Conservation (phyloP, 2,888 invertebrate genomes). For the Heliconius cydno region DNA sequence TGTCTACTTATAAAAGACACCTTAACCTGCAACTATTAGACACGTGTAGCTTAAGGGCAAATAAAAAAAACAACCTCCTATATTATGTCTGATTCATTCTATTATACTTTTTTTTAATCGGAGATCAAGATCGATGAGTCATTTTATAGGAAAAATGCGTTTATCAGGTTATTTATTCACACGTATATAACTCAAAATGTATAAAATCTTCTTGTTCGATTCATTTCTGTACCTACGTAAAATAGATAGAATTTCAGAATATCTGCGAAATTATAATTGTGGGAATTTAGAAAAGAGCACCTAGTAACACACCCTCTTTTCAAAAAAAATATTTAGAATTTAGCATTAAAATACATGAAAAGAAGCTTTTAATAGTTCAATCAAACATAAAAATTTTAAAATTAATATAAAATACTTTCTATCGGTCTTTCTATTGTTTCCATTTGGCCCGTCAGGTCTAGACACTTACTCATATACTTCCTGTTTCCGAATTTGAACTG, state of each 20-base stretch:
- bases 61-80: not conserved
- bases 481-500: constrained; percentile 41
- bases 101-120: constrained; percentile 1
- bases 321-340: no score
- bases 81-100: not conserved
- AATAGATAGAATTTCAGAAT: no score
- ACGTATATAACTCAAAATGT: not conserved
- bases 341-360: not conserved
- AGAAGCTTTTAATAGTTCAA: not conserved
- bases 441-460: constrained; percentile 23
- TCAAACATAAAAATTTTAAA: no score
- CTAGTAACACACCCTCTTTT: no score
- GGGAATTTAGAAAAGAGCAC: no score
- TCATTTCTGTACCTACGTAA: not conserved
- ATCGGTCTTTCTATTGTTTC: not conserved
- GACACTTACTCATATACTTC: constrained; percentile 45
- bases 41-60: not conserved
- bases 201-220: not conserved
- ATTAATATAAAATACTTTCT: not conserved
- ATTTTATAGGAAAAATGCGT: not conserved
- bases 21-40: constrained; percentile 9
- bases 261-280: no score
- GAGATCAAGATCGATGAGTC: constrained; percentile 8
- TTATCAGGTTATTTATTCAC: constrained; percentile 2
- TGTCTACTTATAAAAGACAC: not conserved